A percentile compares a stretch with the other conserved stretches of the same genome.
phyloP scores from a whole-genome alignment of 2,113 vertebrate species.

The Dipodomys stephensi region DNA sequence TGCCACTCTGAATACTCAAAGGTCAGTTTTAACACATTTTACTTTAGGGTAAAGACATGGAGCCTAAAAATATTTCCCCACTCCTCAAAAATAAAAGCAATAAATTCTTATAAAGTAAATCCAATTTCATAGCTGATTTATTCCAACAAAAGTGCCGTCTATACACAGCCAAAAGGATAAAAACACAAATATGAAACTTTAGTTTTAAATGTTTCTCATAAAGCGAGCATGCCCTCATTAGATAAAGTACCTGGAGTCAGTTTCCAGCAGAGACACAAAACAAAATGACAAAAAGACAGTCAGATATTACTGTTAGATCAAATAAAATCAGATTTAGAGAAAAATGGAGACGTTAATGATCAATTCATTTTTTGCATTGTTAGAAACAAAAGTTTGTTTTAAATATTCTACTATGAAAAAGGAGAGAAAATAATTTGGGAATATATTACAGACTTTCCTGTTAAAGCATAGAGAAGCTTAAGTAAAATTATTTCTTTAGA shows the following conservation, averaged over 20 bases:
- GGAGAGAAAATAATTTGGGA: background rate
- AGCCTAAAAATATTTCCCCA: background rate
- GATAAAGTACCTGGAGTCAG: background rate
- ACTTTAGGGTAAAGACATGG: conserved; percentile 57
- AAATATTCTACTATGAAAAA: background rate
- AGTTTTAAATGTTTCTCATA: too few relatives aligned
- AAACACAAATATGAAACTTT: background rate
- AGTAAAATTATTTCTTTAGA: background rate
- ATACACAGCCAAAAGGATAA: background rate
- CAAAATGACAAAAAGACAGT: background rate
- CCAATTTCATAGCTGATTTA: conserved; percentile 2
- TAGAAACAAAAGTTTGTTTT: background rate
- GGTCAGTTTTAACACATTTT: conserved; percentile 85
- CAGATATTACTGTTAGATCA: background rate
- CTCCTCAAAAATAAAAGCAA: conserved; percentile 54
- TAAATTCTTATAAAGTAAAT: conserved; percentile 21
- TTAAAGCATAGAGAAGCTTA: background rate
- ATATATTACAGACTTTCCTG: background rate
- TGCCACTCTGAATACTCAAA: conserved; percentile 83
- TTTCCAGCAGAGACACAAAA: background rate
- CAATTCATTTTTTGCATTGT: background rate
- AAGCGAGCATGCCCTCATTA: background rate
- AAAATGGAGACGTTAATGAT: background rate
- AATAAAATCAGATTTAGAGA: background rate
- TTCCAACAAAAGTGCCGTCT: background rate